phyloP scores from a whole-genome alignment of 2,113 vertebrate genomes.

The Formicarius rufipectus region DNA sequence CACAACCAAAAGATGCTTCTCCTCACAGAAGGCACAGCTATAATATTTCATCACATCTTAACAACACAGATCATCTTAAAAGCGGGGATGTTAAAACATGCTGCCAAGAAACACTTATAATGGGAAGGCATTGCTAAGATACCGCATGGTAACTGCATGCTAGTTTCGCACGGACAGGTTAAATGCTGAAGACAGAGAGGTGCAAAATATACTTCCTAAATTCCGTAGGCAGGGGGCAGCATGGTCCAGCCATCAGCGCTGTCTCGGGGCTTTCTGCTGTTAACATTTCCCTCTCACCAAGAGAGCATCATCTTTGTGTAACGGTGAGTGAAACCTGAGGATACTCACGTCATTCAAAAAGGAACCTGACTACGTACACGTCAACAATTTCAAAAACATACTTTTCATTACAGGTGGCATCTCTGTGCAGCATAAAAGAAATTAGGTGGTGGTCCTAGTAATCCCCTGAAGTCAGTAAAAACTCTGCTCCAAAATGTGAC shows the following conservation, averaged over 20 bases:
- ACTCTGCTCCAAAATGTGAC: neutral
- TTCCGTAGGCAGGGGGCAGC: constrained; percentile 78
- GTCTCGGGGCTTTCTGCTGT: neutral
- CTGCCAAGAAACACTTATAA: neutral
- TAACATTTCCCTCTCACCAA: neutral
- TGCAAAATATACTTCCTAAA: constrained; percentile 28
- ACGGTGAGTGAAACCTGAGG: neutral
- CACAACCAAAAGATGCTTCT: neutral
- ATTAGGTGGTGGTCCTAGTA: neutral
- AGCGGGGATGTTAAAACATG: neutral
- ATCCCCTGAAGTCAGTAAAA: constrained; percentile 31
- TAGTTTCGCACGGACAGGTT: neutral
- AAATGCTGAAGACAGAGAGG: neutral
- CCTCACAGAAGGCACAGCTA: neutral
- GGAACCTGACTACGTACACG: neutral
- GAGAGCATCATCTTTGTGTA: neutral
- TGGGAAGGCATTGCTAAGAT: neutral
- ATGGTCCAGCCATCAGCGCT: constrained; percentile 54
- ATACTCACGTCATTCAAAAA: neutral
- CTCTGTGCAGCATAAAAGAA: neutral
- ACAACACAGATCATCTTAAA: neutral
- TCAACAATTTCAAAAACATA: neutral
- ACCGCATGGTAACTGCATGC: neutral
- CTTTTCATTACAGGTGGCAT: neutral
- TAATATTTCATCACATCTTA: neutral